Percentiles rank a stretch among this genome's conserved stretches.
Evolutionary conservation across 2,797 vertebrate genomes (phyloP).

Genomic region (Hephaestus fuliginosus): DNA sequence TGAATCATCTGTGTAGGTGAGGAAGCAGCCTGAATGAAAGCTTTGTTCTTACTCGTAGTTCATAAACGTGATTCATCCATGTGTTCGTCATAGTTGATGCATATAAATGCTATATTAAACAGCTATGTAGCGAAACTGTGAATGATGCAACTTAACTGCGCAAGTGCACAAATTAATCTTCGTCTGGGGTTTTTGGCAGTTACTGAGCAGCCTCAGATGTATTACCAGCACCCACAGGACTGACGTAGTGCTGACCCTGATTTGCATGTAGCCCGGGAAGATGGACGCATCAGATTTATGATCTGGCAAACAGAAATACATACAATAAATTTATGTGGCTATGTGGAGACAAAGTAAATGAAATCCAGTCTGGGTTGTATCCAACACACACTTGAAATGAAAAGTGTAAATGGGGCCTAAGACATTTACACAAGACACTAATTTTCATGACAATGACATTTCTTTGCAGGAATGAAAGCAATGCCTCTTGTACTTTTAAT

Average conservation of each 20-base stretch:
- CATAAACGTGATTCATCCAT: background rate
- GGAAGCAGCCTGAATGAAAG: no score
- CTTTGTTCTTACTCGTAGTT: background rate
- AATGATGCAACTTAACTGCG: background rate
- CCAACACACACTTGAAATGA: background rate
- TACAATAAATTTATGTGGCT: no score
- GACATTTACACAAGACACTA: background rate
- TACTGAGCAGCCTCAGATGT: background rate
- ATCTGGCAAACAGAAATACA: background rate
- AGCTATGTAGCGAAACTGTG: background rate
- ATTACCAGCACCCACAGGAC: background rate
- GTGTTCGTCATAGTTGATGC: background rate
- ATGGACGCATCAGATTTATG: conserved; percentile 1
- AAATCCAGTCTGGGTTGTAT: background rate
- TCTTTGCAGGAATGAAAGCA: conserved; percentile 4
- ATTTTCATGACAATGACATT: conserved; percentile 2
- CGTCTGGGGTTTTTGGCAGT: background rate
- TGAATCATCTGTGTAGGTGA: background rate
- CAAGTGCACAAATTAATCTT: background rate
- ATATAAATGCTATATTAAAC: background rate
- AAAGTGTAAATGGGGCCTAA: background rate
- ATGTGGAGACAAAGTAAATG: background rate
- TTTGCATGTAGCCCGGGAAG: background rate
- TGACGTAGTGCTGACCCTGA: background rate
- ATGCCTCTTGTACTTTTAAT: conserved; percentile 3